Base-by-base conservation (phyloP, 2,888 invertebrate genomes). In the Neoascia interrupta region DNA sequence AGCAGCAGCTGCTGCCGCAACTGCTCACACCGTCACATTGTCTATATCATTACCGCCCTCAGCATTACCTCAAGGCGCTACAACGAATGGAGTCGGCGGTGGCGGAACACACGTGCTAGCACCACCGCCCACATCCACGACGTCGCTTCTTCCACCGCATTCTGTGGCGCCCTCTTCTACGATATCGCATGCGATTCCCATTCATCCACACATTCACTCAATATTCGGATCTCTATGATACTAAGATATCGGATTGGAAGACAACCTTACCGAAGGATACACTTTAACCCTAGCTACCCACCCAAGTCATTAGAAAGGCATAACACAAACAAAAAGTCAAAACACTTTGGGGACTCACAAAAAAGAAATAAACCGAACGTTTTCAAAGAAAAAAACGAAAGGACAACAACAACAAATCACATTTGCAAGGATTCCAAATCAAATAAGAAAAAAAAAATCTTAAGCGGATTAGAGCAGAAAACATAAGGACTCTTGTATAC, bases 211-310 rank as follows among this genome's bases (percentile, higher is more conserved):
- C 82, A 87, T 87, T 85, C 88, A 88, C 87, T 88, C 88, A 85
- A 88, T 88, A 86, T 88, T 88, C 85, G 88, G 88, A 88, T 88
- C 88, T 88, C 88, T 88, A 87, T 88, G 88, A 88, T 88, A 87
- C 85, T 87, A 87, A 84, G 85, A 87, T 83, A 82, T 83, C 84
- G 82, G 82, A 81, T 83, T 82, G 82, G 70, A 81, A 80, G 81
- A 82, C 70, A 76, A 70, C 68, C 58, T 63, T 54, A 49, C 72
- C 10, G 41, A 80, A 64, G 45, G 58, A 64, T 31, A 45, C 58
- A 66, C 61, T 45, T 53, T 64, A 23, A 64, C 58, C 76, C 76
- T 70, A 54, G 47, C 54, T 60, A 76, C 76, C 76, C 76, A 79
- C 66, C 72, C 79, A 72, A 61, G 37, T 64, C 49, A 69, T 66